Evolutionary conservation across 2,888 invertebrate genomes (phyloP).

Genomic region (Cyaniris semiargus): DNA sequence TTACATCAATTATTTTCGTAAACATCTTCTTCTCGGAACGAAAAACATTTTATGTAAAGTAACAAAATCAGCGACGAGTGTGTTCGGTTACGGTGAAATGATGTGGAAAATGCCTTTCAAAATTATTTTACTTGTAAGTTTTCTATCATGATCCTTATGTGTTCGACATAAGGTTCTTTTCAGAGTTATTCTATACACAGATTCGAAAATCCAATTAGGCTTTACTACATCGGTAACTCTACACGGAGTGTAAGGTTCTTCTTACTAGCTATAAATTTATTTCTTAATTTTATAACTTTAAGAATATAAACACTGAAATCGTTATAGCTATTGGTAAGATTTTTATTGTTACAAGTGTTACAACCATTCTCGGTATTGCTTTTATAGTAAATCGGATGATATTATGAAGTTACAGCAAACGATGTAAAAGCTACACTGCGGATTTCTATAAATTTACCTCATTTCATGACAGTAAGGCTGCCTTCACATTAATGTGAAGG

Average conservation of each 20-base stretch:
- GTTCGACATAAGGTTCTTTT: neutral
- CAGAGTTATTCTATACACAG: slow-evolving; percentile 30
- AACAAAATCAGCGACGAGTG: neutral
- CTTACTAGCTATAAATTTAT: slow-evolving; percentile 27
- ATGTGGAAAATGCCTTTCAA: slow-evolving; percentile 35
- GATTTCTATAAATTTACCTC: too few relatives aligned
- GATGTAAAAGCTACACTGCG: too few relatives aligned
- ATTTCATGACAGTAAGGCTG: too few relatives aligned
- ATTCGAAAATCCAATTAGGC: slow-evolving; percentile 39
- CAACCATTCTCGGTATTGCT: neutral
- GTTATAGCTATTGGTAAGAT: neutral
- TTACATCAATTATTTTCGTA: neutral
- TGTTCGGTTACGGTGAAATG: slow-evolving; percentile 33
- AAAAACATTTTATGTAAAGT: neutral
- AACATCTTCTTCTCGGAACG: neutral
- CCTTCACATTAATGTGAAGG: too few relatives aligned
- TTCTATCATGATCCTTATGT: neutral
- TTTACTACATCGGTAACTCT: slow-evolving; percentile 35
- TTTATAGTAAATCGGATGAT: neutral
- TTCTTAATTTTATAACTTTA: slow-evolving; percentile 5
- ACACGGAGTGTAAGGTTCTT: slow-evolving; percentile 37
- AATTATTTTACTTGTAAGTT: neutral
- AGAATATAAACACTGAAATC: neutral
- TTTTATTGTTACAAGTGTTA: neutral
- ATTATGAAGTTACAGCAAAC: too few relatives aligned